Percentiles rank a stretch among this genome's conserved stretches.
phyloP scores from a whole-genome alignment of 2,888 invertebrate species.

The Agrenia bidenticulata region DNA sequence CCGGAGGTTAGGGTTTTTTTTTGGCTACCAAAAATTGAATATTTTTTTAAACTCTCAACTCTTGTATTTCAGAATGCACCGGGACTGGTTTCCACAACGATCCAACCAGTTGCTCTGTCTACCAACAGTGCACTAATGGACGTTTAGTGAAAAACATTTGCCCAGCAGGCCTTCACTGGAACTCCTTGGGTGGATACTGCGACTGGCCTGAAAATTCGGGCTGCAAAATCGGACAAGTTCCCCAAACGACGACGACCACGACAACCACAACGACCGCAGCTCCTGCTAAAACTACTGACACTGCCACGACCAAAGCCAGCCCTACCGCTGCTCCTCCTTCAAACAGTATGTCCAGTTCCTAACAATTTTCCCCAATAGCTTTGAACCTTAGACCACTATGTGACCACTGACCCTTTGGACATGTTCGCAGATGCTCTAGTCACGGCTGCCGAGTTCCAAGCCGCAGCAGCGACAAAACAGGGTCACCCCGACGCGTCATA shows the following conservation, averaged over 20 bases:
- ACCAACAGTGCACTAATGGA: slow-evolving; percentile 9
- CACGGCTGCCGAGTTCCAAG: slow-evolving; percentile 16
- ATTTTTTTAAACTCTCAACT: too few species aligned
- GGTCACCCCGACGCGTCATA: slow-evolving; percentile 14
- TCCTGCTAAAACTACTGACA: too few species aligned
- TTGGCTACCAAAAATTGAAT: too few species aligned
- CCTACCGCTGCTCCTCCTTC: too few species aligned
- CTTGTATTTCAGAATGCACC: background rate
- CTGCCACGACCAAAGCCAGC: too few species aligned
- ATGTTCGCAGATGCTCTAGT: background rate
- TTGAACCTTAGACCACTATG: background rate
- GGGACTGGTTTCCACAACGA: background rate
- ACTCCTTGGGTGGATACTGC: slow-evolving; percentile 15
- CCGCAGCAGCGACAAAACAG: slow-evolving; percentile 18
- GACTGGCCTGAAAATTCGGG: slow-evolving; percentile 35
- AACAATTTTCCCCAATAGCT: too few species aligned
- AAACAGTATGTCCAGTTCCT: too few species aligned
- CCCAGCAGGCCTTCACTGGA: slow-evolving; percentile 35
- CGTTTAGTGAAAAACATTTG: slow-evolving; percentile 7
- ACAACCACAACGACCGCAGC: background rate
- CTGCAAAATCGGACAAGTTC: slow-evolving; percentile 19
- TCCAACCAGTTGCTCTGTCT: background rate
- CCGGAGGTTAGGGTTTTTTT: too few species aligned
- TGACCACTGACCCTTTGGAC: background rate
- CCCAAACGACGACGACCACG: background rate